Evolutionary conservation across 2,797 vertebrate genomes (phyloP).

Genomic region (Hemibagrus guttatus): DNA sequence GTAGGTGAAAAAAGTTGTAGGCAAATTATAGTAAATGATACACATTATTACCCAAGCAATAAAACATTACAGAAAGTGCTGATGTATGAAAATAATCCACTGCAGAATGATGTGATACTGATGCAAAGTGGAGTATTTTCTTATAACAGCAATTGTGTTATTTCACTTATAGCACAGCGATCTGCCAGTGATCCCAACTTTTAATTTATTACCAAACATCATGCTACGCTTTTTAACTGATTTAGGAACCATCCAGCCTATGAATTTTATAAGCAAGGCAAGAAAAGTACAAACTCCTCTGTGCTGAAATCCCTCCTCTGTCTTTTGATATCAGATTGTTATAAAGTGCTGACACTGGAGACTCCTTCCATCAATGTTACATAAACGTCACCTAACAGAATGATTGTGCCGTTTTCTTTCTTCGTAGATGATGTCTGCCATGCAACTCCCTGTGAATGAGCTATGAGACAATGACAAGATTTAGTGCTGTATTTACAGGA

Average conservation of each 20-base stretch:
- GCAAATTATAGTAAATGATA: no score
- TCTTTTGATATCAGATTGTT: neutral
- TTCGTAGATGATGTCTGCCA: no score
- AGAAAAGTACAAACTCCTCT: neutral
- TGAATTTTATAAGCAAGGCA: neutral
- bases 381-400: neutral
- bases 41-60: neutral
- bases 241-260: neutral
- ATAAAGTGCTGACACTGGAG: neutral
- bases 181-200: neutral
- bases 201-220: neutral
- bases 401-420: no score
- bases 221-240: neutral
- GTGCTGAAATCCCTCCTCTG: neutral
- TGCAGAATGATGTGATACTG: neutral
- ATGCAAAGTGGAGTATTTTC: neutral
- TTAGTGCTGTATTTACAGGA: neutral
- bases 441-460: neutral
- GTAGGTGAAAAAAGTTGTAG: neutral
- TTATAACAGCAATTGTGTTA: neutral
- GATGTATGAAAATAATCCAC: neutral
- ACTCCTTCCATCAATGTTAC: neutral
- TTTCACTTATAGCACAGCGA: neutral
- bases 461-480: neutral
- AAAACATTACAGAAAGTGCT: neutral